phyloP scores from a whole-genome alignment of 2,113 vertebrate genomes.

The Myrmecophaga tridactyla region DNA sequence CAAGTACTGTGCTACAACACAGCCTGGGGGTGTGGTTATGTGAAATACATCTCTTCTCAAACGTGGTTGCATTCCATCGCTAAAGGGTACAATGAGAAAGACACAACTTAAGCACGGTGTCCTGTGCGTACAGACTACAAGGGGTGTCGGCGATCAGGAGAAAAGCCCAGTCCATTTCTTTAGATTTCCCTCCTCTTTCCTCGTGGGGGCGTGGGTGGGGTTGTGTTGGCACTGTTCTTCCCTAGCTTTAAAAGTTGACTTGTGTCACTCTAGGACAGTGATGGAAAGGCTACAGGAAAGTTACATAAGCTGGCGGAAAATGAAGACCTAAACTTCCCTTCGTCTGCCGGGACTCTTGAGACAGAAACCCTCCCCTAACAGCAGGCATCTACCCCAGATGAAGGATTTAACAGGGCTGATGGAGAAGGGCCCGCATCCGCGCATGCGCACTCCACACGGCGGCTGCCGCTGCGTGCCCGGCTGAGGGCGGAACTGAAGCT shows the following conservation, averaged over 20 bases:
- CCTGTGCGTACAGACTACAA: too few species aligned
- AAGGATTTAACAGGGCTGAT: rapidly evolving
- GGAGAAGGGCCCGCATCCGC: rapidly evolving
- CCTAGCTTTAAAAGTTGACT: neutral
- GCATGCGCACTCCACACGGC: rapidly evolving
- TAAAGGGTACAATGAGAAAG: neutral
- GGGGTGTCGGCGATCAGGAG: neutral
- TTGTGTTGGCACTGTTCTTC: neutral
- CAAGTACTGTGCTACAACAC: neutral
- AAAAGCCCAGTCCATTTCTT: neutral
- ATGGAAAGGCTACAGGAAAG: neutral
- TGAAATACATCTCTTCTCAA: neutral
- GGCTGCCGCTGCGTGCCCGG: rapidly evolving
- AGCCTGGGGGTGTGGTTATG: too few species aligned
- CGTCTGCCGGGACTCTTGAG: neutral
- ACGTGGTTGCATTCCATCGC: neutral
- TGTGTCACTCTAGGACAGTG: neutral
- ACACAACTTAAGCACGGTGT: neutral
- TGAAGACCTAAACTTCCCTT: neutral
- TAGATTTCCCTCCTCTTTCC: neutral
- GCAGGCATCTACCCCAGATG: rapidly evolving
- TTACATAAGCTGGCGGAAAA: neutral
- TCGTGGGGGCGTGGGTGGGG: rapidly evolving
- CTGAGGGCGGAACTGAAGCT: neutral
- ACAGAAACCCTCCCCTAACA: neutral